Base-by-base conservation (phyloP, 2,888 invertebrate species). In the Thalpophila matura region DNA sequence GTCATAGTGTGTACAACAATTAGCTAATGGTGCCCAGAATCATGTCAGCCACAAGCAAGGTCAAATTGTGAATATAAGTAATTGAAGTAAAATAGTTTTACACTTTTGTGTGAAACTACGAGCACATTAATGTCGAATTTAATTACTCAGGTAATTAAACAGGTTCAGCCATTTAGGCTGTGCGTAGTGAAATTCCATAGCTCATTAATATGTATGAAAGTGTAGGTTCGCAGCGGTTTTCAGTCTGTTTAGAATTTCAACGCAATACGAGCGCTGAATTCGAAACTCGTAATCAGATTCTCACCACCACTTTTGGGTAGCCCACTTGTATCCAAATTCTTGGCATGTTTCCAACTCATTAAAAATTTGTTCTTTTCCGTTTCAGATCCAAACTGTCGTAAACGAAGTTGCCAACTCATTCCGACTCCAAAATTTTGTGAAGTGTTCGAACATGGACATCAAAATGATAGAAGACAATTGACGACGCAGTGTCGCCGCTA, bases 401-500 rank as follows among this genome's bases (percentile, higher is more conserved):
- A 56, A 49, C 45, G 18, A 53, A 35, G 42, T 16, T 27, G 54
- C 49, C 57, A 64, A 49, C 40, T 53, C n/a, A 46, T 35, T 51
- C 38, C 18, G 4, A 49, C 55, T 61, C 49, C 31, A 45, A 50
- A 55, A 64, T 53, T 47, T 22, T 42, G 58, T 69, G 65, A 64
- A 70, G 59, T 60, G 45, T 70, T 66, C 31, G 33, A 81, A 37
- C n/a, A 77, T 66, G 75, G 56, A 58, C 47, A 56, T 49, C 80
- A 90, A 86, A 60, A 92, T 91, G 91, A 90, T 85, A 86, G 93
- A 93, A 82, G 91, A 92, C 77, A 92, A 92, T 88, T 93, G 89
- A 92, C 78, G 65, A 40, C 71, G 47, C 62, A 56, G 58, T 45
- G 55, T 65, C 42, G 47, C 29, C 49, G 47, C 43, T 46, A 64